These are phyloP conservation scores for Brachystomella parvula DNA, from an alignment of 1,140 invertebrate genomes.

Conservation along the genomic window DNA sequence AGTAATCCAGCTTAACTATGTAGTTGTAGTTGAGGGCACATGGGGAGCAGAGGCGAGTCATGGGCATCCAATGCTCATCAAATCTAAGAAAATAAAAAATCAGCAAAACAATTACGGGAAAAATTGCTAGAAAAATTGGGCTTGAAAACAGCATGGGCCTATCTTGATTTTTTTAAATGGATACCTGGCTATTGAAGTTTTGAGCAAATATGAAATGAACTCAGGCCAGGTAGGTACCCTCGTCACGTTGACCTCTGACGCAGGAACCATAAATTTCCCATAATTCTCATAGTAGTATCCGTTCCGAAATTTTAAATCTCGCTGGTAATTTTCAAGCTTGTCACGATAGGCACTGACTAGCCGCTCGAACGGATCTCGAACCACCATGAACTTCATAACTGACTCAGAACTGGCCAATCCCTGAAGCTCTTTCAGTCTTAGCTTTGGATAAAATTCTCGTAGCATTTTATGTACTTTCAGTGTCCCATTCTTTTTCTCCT, in stretches of 20 bases:
- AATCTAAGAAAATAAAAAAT: conserved; percentile 45
- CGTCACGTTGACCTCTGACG: neutral
- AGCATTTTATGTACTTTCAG: conserved; percentile 32
- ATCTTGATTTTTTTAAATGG: too few species aligned
- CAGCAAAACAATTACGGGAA: too few species aligned
- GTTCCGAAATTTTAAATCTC: conserved; percentile 30
- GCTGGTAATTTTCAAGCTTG: conserved; percentile 62
- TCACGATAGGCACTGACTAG: conserved; percentile 81
- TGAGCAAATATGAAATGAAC: conserved; percentile 45
- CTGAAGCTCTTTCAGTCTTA: neutral
- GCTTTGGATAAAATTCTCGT: conserved; percentile 27
- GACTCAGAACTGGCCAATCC: conserved; percentile 1
- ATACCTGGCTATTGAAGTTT: conserved; percentile 35
- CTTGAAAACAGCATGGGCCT: too few species aligned
- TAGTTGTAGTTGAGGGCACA: conserved; percentile 62
- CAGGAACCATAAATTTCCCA: conserved; percentile 29
- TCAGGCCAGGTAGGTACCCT: conserved; percentile 46
- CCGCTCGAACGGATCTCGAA: conserved; percentile 79
- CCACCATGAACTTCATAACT: conserved; percentile 63
- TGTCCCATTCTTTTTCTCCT: neutral
- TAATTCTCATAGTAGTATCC: conserved; percentile 34
- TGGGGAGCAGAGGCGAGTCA: conserved; percentile 77
- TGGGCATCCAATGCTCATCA: conserved; percentile 87
- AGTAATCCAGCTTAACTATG: conserved; percentile 36
- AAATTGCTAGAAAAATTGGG: too few species aligned